phyloP scores from a whole-genome alignment of 2,113 vertebrate genomes.

The Mastomys coucha region DNA sequence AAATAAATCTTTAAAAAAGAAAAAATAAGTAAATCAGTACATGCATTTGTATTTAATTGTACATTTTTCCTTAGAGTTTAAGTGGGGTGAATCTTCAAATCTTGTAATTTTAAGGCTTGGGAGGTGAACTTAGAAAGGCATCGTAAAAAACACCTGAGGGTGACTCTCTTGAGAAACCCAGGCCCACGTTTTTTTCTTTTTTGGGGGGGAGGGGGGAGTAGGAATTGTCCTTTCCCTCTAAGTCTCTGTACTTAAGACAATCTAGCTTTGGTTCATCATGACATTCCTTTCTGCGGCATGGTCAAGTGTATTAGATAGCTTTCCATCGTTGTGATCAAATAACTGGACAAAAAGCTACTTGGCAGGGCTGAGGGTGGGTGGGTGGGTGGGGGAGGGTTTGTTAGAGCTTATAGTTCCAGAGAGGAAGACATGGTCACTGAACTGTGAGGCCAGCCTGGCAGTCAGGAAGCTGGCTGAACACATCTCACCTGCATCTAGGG shows the following conservation, averaged over 20 bases:
- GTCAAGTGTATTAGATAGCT: neutral
- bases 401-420: neutral
- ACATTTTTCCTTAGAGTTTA: neutral
- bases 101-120: neutral
- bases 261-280: neutral
- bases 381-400: too few species aligned
- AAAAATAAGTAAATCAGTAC: neutral
- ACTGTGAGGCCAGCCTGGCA: neutral
- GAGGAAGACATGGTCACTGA: neutral
- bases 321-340: neutral
- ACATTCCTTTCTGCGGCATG: neutral
- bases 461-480: neutral
- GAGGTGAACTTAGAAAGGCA: neutral
- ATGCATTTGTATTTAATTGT: neutral
- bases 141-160: neutral
- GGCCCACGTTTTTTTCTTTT: neutral
- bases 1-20: neutral
- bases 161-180: neutral
- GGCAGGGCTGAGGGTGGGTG: neutral
- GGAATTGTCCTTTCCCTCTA: neutral
- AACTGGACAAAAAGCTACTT: neutral
- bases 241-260: neutral
- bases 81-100: neutral
- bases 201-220: too few species aligned
- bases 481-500: too few species aligned